Evolutionary conservation across 37 sponge, comb jelly and placozoan species (phyloP), one percentile per base, ranked within the genome.

Genomic region (Eunapius fragilis): DNA sequence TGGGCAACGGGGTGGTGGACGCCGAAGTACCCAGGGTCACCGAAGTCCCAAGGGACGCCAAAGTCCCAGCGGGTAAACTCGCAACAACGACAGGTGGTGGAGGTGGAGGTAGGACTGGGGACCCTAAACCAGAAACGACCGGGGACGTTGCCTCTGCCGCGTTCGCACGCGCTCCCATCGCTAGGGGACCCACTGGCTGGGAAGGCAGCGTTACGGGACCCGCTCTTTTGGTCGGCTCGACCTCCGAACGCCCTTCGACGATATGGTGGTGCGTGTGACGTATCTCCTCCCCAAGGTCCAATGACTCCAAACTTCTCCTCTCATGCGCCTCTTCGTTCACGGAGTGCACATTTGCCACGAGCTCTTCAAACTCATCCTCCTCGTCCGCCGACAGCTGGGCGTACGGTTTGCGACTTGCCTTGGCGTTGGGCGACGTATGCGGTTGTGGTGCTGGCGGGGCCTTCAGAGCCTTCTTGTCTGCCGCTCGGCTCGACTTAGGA

Each of bases 381-480:
- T 27, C n/a, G n/a, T n/a, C 58, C 70, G 25, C 73, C 3, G 74
- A 80, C 22, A 90, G 71, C 67, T 85, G 86, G 26, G 86, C 74
- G 32, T 90, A 90, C 13, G 49, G 31, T 48, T 90, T 90, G 10
- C 90, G 76, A 26, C 47, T 33, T n/a, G 48, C 68, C 77, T 81
- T 90, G 23, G 75, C 30, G 34, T 90, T 85, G 3, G 85, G 89
- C 0, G 89, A 89, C 10, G 85, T 85, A 25, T 37, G 73, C 14
- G 26, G 47, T 58, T 58, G 58, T 47, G 69, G n/a, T 27, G 75
- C 50, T 27, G 32, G 25, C 48, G 69, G 67, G 0, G 70, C 50
- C 28, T 27, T 71, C 41, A 72, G 47, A 24, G 27, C 72, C 36
- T 33, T 67, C 76, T 81, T 81, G 3, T 36, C 75, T 3, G 35